Evolutionary conservation across 2,797 vertebrate species (phyloP).

Genomic region (Micropoecilia bifurca): DNA sequence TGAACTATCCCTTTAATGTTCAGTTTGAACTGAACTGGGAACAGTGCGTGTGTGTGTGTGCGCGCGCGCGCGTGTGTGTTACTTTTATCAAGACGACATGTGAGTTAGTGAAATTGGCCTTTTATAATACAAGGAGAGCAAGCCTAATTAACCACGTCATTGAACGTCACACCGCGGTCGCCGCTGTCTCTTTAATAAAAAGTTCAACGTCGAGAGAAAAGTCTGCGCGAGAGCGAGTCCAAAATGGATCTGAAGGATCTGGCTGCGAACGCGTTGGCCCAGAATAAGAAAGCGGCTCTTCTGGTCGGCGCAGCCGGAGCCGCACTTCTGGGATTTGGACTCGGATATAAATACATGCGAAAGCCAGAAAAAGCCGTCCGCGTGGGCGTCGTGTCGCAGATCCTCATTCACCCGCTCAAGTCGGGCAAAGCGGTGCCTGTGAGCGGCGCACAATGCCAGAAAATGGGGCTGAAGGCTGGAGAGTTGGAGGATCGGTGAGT

Average conservation of each 20-base stretch:
- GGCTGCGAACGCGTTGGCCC: slow-evolving; percentile 8
- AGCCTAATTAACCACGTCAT: not conserved
- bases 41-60: too few relatives aligned
- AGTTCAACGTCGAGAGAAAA: slow-evolving; percentile 14
- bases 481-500: slow-evolving; percentile 89
- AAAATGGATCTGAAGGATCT: slow-evolving; percentile 61
- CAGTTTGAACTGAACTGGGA: not conserved
- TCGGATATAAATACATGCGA: slow-evolving; percentile 70
- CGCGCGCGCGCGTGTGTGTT: not conserved
- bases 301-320: slow-evolving; percentile 64
- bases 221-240: not conserved
- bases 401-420: slow-evolving; percentile 90
- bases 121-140: not conserved
- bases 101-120: not conserved
- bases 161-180: slow-evolving; percentile 25
- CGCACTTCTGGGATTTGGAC: slow-evolving; percentile 64
- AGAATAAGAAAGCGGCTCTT: slow-evolving; percentile 44
- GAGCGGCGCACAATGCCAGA: slow-evolving; percentile 78
- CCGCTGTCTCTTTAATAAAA: slow-evolving; percentile 9
- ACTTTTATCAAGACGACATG: not conserved
- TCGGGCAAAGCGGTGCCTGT: slow-evolving; percentile 86
- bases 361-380: slow-evolving; percentile 65
- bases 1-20: not conserved
- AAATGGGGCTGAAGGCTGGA: slow-evolving; percentile 85
- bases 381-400: slow-evolving; percentile 86